These are phyloP conservation scores for Dryoscopus gambensis DNA, from an alignment of 2,113 vertebrate genomes.

Conservation along the genomic window DNA sequence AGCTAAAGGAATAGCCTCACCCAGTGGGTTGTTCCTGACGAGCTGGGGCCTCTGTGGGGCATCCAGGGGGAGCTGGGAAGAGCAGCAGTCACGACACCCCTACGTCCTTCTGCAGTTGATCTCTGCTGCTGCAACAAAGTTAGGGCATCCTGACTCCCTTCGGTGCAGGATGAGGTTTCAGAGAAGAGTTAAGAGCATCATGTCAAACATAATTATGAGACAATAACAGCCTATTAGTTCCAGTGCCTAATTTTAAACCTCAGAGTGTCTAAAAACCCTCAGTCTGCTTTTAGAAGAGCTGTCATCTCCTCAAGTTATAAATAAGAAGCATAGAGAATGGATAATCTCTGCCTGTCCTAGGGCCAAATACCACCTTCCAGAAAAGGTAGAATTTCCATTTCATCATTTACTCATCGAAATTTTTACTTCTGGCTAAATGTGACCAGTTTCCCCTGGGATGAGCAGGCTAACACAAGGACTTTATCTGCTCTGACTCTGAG, in stretches of 20 bases:
- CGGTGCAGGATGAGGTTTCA: neutral
- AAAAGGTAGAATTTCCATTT: slow-evolving; percentile 19
- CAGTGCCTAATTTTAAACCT: slow-evolving; percentile 65
- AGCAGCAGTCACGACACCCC: neutral
- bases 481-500: neutral
- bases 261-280: slow-evolving; percentile 9
- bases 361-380: neutral
- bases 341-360: neutral
- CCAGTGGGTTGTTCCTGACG: neutral
- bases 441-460: neutral
- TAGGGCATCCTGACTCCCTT: neutral
- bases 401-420: neutral
- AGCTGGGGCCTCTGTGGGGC: neutral
- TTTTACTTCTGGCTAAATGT: neutral
- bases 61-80: neutral
- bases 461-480: neutral
- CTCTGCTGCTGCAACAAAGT: neutral
- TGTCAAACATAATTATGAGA: slow-evolving; percentile 64
- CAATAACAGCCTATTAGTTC: slow-evolving; percentile 67
- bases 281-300: slow-evolving; percentile 28
- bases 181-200: slow-evolving; percentile 42
- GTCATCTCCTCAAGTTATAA: slow-evolving; percentile 29
- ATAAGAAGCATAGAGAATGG: slow-evolving; percentile 2
- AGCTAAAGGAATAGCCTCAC: neutral
- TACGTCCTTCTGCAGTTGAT: fast-evolving